These are phyloP conservation scores for Eupithecia pulchellata DNA, from an alignment of 2,888 invertebrate species.

Conservation along the genomic window DNA sequence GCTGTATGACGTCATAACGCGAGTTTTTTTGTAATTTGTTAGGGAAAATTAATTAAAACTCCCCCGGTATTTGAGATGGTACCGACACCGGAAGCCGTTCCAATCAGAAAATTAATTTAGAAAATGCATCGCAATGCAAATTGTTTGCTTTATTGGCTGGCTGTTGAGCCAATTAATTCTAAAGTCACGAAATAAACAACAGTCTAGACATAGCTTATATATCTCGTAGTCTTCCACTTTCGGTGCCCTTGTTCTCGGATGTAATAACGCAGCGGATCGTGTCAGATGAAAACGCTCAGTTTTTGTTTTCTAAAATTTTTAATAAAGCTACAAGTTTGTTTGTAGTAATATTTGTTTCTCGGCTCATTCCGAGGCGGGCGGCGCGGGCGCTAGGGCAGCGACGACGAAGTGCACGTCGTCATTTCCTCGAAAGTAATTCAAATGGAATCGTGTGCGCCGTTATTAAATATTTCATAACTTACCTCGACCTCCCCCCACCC, in stretches of 20 bases:
- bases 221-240: neutral
- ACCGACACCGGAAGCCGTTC: slow-evolving; percentile 48
- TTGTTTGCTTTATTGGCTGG: slow-evolving; percentile 21
- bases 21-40: slow-evolving; percentile 73
- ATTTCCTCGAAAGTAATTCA: slow-evolving; percentile 86
- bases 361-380: slow-evolving; percentile 55
- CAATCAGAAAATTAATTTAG: slow-evolving; percentile 28
- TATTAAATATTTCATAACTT: slow-evolving; percentile 86
- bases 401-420: slow-evolving; percentile 68
- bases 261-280: slow-evolving; percentile 31
- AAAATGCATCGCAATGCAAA: slow-evolving; percentile 36
- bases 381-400: slow-evolving; percentile 33
- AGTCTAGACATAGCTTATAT: neutral
- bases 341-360: slow-evolving; percentile 67
- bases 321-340: slow-evolving; percentile 68
- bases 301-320: slow-evolving; percentile 55
- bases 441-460: slow-evolving; percentile 85
- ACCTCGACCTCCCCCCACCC: slow-evolving; percentile 64
- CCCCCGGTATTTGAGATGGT: slow-evolving; percentile 67
- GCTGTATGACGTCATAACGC: slow-evolving; percentile 61
- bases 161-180: slow-evolving; percentile 7
- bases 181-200: neutral
- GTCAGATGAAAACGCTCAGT: slow-evolving; percentile 44
- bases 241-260: slow-evolving; percentile 11
- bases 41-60: slow-evolving; percentile 76